Percentiles rank a stretch among this genome's conserved stretches.
These are phyloP conservation scores for Stenurella melanura DNA, from an alignment of 2,888 invertebrate genomes.

Conservation along the genomic window DNA sequence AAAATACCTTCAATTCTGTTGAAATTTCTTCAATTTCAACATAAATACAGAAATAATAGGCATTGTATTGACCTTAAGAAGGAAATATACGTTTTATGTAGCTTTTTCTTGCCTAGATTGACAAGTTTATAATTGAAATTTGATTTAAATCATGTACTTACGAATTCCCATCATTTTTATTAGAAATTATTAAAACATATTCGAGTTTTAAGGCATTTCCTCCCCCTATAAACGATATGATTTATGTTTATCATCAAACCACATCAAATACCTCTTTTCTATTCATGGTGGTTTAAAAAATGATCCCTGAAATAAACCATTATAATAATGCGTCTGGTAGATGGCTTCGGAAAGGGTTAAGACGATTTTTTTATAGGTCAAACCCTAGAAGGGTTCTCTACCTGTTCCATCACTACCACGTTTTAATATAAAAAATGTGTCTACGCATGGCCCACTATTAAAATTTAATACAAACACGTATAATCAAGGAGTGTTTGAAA, in stretches of 20 bases:
- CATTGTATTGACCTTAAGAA: not conserved
- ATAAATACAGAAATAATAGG: not conserved
- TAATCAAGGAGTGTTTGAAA: not conserved
- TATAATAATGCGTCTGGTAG: conserved; percentile 45
- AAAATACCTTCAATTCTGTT: not conserved
- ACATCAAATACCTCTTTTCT: conserved; percentile 36
- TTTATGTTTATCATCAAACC: conserved; percentile 35
- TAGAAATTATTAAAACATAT: not conserved
- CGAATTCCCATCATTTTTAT: not conserved
- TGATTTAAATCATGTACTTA: no score
- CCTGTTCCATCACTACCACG: conserved; percentile 40
- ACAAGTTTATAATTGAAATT: no score
- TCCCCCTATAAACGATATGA: conserved; percentile 13
- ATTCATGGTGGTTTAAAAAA: conserved; percentile 32
- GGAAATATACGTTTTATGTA: not conserved
- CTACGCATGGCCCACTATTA: conserved; percentile 23
- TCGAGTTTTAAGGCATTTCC: not conserved
- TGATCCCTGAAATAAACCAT: conserved; percentile 32
- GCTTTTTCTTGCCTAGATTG: no score
- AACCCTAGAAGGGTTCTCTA: conserved; percentile 40
- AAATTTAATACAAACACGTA: conserved; percentile 32
- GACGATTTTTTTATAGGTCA: conserved; percentile 47
- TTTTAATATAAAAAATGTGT: conserved; percentile 33
- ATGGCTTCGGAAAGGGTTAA: conserved; percentile 41
- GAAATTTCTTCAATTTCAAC: not conserved